These are phyloP conservation scores for Myodes glareolus DNA, from an alignment of 2,113 vertebrate genomes.

Conservation along the genomic window DNA sequence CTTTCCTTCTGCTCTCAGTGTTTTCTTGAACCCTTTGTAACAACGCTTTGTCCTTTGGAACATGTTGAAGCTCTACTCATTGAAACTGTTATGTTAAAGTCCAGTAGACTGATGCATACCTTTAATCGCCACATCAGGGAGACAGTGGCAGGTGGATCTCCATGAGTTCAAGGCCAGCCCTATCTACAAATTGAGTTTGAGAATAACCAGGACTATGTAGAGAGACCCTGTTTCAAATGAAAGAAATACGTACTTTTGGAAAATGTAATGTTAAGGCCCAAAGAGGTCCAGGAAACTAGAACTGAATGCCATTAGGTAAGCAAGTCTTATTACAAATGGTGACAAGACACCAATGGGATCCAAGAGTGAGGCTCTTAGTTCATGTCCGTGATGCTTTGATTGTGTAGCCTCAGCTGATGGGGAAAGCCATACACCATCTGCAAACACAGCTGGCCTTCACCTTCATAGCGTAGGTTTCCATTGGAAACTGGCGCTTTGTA, in stretches of 20 bases:
- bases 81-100: background rate
- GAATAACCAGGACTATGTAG: background rate
- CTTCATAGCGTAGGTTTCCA: background rate
- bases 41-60: background rate
- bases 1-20: background rate
- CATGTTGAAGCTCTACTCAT: background rate
- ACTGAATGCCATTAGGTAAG: background rate
- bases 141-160: too few species aligned
- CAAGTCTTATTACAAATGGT: background rate
- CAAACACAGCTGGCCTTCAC: background rate
- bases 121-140: background rate
- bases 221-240: background rate
- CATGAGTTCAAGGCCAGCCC: too few species aligned
- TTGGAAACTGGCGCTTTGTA: background rate
- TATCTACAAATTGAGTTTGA: background rate
- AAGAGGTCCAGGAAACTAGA: background rate
- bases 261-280: background rate
- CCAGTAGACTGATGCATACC: background rate
- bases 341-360: background rate
- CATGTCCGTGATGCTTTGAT: background rate
- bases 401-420: background rate
- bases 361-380: background rate
- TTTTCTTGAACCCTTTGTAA: background rate
- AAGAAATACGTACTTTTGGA: background rate
- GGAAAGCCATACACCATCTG: background rate